phyloP scores from a whole-genome alignment of 2,797 vertebrate genomes.

The Phrynocephalus vlangalii region DNA sequence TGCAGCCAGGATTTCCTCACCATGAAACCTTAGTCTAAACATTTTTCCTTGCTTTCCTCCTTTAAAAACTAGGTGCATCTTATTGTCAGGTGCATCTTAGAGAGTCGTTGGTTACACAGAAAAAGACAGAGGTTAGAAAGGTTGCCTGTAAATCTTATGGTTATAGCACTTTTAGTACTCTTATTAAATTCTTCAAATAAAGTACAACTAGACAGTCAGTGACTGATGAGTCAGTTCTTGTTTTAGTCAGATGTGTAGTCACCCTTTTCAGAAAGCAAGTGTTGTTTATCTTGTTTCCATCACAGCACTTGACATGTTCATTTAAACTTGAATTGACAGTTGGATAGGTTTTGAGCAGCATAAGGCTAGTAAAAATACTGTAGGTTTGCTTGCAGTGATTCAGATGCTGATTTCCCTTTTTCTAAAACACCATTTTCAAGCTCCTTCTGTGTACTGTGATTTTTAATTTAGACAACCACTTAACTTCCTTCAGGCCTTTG shows the following conservation, averaged over 20 bases:
- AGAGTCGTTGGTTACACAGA: slow-evolving; percentile 50
- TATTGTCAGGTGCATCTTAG: no score
- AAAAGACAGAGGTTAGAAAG: slow-evolving; percentile 66
- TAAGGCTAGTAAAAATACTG: background rate
- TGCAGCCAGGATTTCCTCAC: no score
- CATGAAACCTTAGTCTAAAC: no score
- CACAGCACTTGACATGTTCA: background rate
- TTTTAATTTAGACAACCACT: background rate
- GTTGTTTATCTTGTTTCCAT: slow-evolving; percentile 23
- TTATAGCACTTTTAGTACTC: slow-evolving; percentile 26
- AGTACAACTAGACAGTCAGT: slow-evolving; percentile 43
- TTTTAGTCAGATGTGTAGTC: slow-evolving; percentile 15
- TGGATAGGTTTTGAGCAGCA: slow-evolving; percentile 12
- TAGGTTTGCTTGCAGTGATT: background rate
- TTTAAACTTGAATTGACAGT: slow-evolving; percentile 10
- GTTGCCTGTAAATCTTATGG: slow-evolving; percentile 42
- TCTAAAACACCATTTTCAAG: background rate
- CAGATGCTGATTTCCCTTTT: slow-evolving; percentile 6
- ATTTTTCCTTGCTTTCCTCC: no score
- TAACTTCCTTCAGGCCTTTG: slow-evolving; percentile 14
- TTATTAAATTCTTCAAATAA: slow-evolving; percentile 47
- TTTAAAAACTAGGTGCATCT: no score
- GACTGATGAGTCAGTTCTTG: background rate
- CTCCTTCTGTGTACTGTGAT: background rate
- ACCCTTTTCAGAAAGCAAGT: slow-evolving; percentile 3